Base-by-base conservation (phyloP, 2,113 vertebrate species). In the Mustelus asterias region DNA sequence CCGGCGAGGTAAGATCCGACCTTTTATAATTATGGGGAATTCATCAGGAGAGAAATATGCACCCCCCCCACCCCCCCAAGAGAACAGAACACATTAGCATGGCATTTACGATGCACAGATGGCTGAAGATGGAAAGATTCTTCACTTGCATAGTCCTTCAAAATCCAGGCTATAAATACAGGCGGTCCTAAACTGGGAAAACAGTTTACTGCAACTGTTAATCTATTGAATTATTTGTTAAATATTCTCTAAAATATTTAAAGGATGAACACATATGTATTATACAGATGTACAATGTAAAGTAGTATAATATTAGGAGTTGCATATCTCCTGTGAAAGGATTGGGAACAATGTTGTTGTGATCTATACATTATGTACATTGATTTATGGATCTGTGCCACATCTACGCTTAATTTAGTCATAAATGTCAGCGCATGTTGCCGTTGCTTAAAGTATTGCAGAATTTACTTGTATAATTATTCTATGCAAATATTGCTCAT, bases 401-500 rank as follows among this genome's bases (percentile, higher is more conserved):
- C 98, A 98, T 98, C 97, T 98, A 98, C 98, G 97, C 97, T 98
- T 98, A 98, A 98, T 98, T 97, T 98, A 98, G 97, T 98, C 97
- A 97, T 98, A 98, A 98, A 98, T 98, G 98, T 97, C 98, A 99
- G 99, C 98, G 97, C 98, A 98, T 97, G 97, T 98, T 98, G 98
- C 98, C 99, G 99, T 98, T 99, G 99, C 99, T 99, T 98, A 41
- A 98, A 98, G 98, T 98, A 98, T 98, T 98, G 98, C 98, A 97
- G 98, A 98, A 98, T 98, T 97, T 98, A 98, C 98, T 96, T 99
- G 98, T 99, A 98, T 99, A 98, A 99, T 94, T 94, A 94, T 98
- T 99, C 98, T 99, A 99, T 99, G 99, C 99, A 99, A 99, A 98
- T 98, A 97, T 98, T 97, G 98, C 97, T 98, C 98, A 97, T 98